These are phyloP conservation scores for Mustelus asterias DNA, from an alignment of 2,113 vertebrate genomes.

Conservation along the genomic window DNA sequence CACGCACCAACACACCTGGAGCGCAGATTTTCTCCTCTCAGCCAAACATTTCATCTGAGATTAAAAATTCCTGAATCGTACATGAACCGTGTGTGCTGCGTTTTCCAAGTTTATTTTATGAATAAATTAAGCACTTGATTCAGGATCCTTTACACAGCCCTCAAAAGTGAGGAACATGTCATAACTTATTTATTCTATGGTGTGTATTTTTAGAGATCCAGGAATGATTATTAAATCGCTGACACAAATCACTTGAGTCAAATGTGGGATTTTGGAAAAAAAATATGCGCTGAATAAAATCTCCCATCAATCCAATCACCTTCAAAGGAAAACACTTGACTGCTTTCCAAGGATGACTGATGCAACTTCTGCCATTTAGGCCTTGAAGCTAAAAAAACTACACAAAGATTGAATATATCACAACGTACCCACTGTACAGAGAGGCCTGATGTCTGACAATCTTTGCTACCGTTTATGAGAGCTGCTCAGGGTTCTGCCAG, in stretches of 20 bases:
- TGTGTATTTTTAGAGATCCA: neutral
- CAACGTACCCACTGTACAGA: neutral
- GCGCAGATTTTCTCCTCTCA: neutral
- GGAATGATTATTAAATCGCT: neutral
- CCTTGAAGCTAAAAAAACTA: neutral
- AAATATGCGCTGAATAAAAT: neutral
- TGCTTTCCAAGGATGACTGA: neutral
- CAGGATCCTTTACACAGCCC: neutral
- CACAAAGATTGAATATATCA: neutral
- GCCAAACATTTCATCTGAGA: neutral
- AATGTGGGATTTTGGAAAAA: neutral
- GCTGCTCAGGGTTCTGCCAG: no score
- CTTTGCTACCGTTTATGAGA: neutral
- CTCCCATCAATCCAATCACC: neutral
- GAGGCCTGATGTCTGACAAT: neutral
- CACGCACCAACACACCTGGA: neutral
- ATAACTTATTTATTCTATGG: neutral
- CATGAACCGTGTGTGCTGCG: neutral
- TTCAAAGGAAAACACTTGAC: slow-evolving; percentile 21
- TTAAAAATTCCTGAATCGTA: neutral
- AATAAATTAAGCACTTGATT: slow-evolving; percentile 11
- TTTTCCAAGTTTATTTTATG: neutral
- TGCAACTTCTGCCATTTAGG: neutral
- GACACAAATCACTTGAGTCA: neutral
- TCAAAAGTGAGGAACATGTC: neutral